Evolutionary conservation across 2,797 vertebrate species (phyloP), one percentile per base, ranked within the genome.

Genomic region (Amblyraja radiata): DNA sequence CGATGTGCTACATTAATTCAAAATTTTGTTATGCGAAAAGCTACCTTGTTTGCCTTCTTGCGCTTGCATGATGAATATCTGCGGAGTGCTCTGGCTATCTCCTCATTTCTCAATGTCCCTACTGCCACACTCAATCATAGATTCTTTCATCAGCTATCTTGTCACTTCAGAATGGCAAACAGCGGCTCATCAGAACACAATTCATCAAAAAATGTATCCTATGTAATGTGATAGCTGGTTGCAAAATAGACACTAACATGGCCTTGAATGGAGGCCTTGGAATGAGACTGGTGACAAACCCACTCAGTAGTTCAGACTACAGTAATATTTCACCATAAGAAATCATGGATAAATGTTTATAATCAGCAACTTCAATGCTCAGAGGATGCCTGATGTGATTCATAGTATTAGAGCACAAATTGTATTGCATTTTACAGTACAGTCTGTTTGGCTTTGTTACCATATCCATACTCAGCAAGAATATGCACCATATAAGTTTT

Each of bases 141-240:
- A 94, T 94, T 95, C 96, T 96, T 95, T 95, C 94, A 96, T 97
- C 96, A 96, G 95, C 93, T 95, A 95, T 96, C 95, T 93, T 95
- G 95, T 96, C 96, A 96, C 95, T 94, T 95, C 95, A 95, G 95
- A 96, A 95, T 94, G 95, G 95, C 95, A 94, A 96, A 94, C 93
- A 95, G 96, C 95, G 96, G 95, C 95, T 95, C 93, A 95, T 96
- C 95, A 95, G 96, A 95, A 96, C 95, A 95, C 95, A 97, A 95
- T 97, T 94, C 95, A 94, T 95, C 95, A 94, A 96, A 94, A 96
- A 96, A 97, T 94, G 94, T 95, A 96, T 95, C 94, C 92, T 96
- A 94, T 95, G 95, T 95, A 95, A 95, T 96, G 95, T 96, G 95
- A 96, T 96, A 95, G 96, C 94, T 78, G 73, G 95, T 96, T 94